Conservation (phyloP, 2,113 vertebrate species). For the Pygoscelis adeliae region DNA sequence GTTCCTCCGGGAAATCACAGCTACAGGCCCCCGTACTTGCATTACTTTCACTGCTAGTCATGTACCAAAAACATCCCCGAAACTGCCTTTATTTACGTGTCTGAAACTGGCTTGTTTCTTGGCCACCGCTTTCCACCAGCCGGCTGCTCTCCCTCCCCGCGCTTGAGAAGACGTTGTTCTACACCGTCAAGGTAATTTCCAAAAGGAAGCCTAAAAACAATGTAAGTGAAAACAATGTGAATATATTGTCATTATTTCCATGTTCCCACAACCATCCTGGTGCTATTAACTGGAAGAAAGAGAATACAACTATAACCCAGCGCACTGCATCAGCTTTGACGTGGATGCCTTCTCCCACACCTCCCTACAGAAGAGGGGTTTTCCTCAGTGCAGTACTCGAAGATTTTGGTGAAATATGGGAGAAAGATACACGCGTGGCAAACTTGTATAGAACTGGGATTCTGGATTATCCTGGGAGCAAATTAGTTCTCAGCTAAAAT, state of each 20-base stretch:
- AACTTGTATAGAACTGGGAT: not conserved
- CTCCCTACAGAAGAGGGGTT: accelerated
- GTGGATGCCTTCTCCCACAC: accelerated
- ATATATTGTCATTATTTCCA: not conserved
- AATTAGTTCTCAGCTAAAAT: not conserved
- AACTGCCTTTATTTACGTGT: not conserved
- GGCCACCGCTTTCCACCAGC: accelerated
- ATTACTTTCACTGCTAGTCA: accelerated
- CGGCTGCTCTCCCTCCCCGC: not conserved
- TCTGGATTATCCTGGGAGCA: not conserved
- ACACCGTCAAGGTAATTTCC: not conserved
- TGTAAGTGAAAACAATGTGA: not conserved
- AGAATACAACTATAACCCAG: not conserved
- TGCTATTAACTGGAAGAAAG: not conserved
- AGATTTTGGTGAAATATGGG: not conserved
- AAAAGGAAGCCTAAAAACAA: not conserved
- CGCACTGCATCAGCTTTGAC: accelerated
- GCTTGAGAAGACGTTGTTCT: not conserved
- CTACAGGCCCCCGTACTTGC: accelerated
- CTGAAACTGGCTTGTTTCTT: not conserved
- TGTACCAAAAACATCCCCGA: not conserved
- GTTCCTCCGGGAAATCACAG: no score
- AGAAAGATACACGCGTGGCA: accelerated
- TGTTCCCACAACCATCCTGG: no score
- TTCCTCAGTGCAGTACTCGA: not conserved